A percentile compares a stretch with the other conserved stretches of the same genome.
Conservation (phyloP, 2,797 vertebrate species). For the Diplodus sargus region DNA sequence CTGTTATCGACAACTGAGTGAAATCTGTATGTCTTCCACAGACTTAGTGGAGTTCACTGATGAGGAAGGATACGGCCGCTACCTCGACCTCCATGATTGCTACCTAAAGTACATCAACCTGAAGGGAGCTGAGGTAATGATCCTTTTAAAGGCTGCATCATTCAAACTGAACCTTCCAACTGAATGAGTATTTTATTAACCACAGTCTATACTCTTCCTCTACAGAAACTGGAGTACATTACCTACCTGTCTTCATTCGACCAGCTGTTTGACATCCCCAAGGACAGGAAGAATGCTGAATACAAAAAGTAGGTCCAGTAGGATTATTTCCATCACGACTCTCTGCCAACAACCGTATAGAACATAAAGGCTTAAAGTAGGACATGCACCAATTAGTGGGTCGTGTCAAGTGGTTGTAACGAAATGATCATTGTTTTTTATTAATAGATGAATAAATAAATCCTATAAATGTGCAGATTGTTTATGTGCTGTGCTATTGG, state of each 20-base stretch:
- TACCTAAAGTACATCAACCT: conserved; percentile 97
- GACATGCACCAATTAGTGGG: too few species aligned
- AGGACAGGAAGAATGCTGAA: conserved; percentile 97
- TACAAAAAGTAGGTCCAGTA: conserved; percentile 90
- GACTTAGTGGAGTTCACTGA: conserved; percentile 98
- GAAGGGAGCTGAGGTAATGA: conserved; percentile 92
- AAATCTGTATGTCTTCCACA: conserved; percentile 57
- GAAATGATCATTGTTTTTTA: too few species aligned
- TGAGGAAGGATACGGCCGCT: conserved; percentile 97
- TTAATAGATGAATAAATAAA: not conserved
- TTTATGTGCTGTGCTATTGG: not conserved
- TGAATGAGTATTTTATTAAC: not conserved
- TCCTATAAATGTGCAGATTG: not conserved
- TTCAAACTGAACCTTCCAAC: not conserved
- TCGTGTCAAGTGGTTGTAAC: too few species aligned
- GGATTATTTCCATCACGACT: not conserved
- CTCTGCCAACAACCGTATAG: rapidly evolving
- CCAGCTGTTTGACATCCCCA: conserved; percentile 97
- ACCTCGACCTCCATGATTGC: conserved; percentile 97
- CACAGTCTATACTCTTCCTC: not conserved
- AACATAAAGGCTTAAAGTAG: too few species aligned
- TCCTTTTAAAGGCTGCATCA: not conserved
- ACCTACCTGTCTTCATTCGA: conserved; percentile 96
- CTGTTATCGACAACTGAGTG: not conserved
- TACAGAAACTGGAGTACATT: conserved; percentile 96